Evolutionary conservation across 2,888 invertebrate species (phyloP).

Genomic region (Pristionchus fissidentatus): DNA sequence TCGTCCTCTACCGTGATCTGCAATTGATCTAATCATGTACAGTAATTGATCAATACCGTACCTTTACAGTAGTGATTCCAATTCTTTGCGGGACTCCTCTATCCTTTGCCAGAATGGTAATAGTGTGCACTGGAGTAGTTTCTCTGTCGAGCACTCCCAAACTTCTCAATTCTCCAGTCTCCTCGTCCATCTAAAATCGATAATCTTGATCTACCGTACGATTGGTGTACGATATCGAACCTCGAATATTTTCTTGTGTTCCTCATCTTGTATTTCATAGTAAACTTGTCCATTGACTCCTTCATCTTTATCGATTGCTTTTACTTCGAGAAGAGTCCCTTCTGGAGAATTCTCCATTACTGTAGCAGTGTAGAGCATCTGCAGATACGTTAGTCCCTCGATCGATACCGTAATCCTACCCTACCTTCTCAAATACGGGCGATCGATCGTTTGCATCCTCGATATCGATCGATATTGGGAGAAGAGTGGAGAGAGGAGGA

Average conservation of each 20-base stretch:
- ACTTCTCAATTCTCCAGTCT: conserved; percentile 52
- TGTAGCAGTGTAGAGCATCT: conserved; percentile 59
- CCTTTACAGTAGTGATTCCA: conserved; percentile 86
- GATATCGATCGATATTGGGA: conserved; percentile 54
- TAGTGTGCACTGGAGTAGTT: conserved; percentile 80
- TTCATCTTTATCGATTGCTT: conserved; percentile 88
- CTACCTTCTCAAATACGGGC: conserved; percentile 83
- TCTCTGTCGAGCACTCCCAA: conserved; percentile 59
- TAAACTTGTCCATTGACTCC: conserved; percentile 88
- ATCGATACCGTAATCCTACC: conserved; percentile 78
- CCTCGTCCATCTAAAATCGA: conserved; percentile 45
- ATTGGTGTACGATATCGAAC: conserved; percentile 9
- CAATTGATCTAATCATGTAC: background rate
- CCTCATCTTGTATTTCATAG: conserved; percentile 86
- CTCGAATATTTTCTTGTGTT: conserved; percentile 84
- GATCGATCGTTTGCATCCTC: conserved; percentile 92
- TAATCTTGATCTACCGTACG: background rate
- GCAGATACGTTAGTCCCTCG: conserved; percentile 79
- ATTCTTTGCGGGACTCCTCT: conserved; percentile 86
- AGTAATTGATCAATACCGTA: conserved; percentile 76
- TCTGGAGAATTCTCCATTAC: conserved; percentile 58
- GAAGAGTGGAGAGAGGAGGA: conserved; percentile 55
- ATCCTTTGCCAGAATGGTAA: conserved; percentile 91
- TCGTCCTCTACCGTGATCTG: conserved; percentile 83
- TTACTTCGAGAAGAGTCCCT: conserved; percentile 81